Conservation (phyloP, 2,888 invertebrate species). For the Sinohyriopsis cumingii region DNA sequence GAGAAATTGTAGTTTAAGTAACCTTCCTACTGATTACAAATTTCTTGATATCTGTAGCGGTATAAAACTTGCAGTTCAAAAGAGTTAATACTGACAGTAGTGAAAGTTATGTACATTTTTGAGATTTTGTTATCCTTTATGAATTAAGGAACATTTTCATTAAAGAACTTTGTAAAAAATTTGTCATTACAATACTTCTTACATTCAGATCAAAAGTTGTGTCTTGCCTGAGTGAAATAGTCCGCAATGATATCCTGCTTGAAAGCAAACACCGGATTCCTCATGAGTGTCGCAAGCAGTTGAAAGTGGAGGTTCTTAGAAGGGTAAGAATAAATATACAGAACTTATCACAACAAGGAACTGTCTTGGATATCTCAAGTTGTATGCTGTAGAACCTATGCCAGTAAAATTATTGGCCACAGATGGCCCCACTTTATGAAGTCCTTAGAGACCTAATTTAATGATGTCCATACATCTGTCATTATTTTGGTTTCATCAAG, state of each 20-base stretch:
- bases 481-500: not conserved
- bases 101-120: too few species aligned
- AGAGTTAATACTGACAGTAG: too few species aligned
- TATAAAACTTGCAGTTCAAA: too few species aligned
- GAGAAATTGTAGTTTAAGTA: too few species aligned
- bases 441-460: not conserved
- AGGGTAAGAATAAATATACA: constrained; percentile 69
- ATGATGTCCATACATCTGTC: not conserved
- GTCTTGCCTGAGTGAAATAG: constrained; percentile 89
- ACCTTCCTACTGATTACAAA: too few species aligned
- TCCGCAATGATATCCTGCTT: constrained; percentile 88
- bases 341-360: not conserved
- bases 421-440: not conserved
- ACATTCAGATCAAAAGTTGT: constrained; percentile 80
- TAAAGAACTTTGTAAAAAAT: not conserved
- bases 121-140: too few species aligned
- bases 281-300: constrained; percentile 91
- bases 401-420: not conserved
- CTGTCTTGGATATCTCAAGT: not conserved
- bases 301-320: constrained; percentile 91
- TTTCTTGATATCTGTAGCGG: too few species aligned
- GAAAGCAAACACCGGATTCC: constrained; percentile 84
- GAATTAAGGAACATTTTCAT: too few species aligned
- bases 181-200: not conserved
- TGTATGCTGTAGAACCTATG: not conserved